Percentiles rank a stretch among this genome's conserved stretches.
Conservation (phyloP, 2,797 vertebrate genomes). For the Sebastes iracundus region DNA sequence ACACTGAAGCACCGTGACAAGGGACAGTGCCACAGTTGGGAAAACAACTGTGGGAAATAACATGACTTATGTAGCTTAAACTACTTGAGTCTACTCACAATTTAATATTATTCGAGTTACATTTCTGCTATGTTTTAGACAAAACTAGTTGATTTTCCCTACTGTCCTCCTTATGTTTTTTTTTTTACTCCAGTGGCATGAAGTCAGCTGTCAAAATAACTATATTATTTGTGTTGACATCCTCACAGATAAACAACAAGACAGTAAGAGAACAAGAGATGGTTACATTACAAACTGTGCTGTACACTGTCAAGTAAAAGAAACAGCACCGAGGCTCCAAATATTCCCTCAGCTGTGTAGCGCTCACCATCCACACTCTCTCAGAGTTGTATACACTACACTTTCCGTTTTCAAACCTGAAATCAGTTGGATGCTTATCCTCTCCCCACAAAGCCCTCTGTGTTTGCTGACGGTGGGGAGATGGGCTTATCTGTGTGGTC, state of each 20-base stretch:
- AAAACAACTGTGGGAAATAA: background rate
- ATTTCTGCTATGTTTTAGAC: background rate
- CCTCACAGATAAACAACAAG: background rate
- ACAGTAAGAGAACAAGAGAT: background rate
- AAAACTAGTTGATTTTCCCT: background rate
- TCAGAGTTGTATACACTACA: slow-evolving; percentile 38
- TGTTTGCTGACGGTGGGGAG: slow-evolving; percentile 59
- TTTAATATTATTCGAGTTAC: background rate
- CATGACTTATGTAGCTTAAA: background rate
- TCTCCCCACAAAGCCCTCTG: slow-evolving; percentile 55
- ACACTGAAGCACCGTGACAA: background rate
- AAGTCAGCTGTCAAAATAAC: slow-evolving; percentile 9
- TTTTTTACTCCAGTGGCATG: background rate
- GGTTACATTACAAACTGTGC: slow-evolving; percentile 2
- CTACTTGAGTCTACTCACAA: background rate
- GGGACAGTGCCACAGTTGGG: too few species aligned
- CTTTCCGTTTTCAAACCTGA: slow-evolving; percentile 66
- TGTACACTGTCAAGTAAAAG: slow-evolving; percentile 11
- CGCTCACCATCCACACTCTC: background rate
- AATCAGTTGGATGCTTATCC: slow-evolving; percentile 75
- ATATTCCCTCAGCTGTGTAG: slow-evolving; percentile 2
- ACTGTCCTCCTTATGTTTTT: background rate
- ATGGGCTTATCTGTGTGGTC: slow-evolving; percentile 76
- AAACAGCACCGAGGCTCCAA: background rate
- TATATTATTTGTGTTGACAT: slow-evolving; percentile 1